These are phyloP conservation scores for Drosophila murphyi DNA, from an alignment of 1,140 invertebrate genomes.

Conservation along the genomic window DNA sequence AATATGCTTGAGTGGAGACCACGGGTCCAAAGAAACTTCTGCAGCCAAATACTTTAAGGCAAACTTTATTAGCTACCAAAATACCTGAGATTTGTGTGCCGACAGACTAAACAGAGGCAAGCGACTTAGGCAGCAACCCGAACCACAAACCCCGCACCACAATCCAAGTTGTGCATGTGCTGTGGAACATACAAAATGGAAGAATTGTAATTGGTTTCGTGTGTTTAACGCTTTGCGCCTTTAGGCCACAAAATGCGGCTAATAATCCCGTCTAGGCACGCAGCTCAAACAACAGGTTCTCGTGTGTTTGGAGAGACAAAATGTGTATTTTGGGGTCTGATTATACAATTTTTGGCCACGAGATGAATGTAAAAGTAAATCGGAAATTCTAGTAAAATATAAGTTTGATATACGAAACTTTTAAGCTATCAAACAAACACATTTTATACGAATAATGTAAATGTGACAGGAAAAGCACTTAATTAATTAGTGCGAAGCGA, in stretches of 20 bases:
- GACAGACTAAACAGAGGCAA: slow-evolving; percentile 31
- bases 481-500: no score
- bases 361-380: slow-evolving; percentile 8
- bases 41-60: slow-evolving; percentile 77
- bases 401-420: not conserved
- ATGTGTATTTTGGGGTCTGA: not conserved
- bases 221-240: slow-evolving; percentile 74
- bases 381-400: slow-evolving; percentile 9
- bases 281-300: slow-evolving; percentile 45
- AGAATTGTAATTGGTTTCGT: slow-evolving; percentile 79
- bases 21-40: slow-evolving; percentile 46
- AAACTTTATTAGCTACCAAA: slow-evolving; percentile 79
- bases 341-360: not conserved
- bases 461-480: no score
- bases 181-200: slow-evolving; percentile 26
- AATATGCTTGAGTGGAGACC: slow-evolving; percentile 56
- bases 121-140: slow-evolving; percentile 2
- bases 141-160: not conserved
- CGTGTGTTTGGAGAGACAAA: slow-evolving; percentile 8
- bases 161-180: slow-evolving; percentile 29
- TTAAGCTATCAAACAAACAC: no score
- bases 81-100: slow-evolving; percentile 75
- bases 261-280: slow-evolving; percentile 69
- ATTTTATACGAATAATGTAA: no score
- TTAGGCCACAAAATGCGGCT: slow-evolving; percentile 46